phyloP scores from a whole-genome alignment of 2,797 vertebrate genomes.

The Siniperca obscura region DNA sequence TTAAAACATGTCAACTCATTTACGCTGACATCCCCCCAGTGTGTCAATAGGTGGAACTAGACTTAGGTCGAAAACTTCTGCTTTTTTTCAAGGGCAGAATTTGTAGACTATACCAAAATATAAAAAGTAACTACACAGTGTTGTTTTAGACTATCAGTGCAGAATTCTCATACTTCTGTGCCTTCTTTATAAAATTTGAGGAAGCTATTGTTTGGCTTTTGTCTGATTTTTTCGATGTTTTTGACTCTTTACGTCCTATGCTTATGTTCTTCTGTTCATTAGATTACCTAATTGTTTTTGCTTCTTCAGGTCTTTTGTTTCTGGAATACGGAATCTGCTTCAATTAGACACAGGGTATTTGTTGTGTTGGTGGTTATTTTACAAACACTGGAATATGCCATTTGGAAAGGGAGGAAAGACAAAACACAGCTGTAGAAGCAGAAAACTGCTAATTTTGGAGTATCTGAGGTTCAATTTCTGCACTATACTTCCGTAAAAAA shows the following conservation, averaged over 20 bases:
- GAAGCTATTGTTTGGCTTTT: background rate
- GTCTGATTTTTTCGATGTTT: background rate
- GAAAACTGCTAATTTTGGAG: background rate
- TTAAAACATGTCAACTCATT: no score
- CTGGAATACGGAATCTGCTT: background rate
- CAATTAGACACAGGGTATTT: background rate
- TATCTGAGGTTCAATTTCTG: background rate
- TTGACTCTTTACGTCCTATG: background rate
- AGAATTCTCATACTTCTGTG: background rate
- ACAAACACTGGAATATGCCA: background rate
- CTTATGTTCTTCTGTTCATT: background rate
- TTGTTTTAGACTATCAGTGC: background rate
- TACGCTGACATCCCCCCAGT: no score
- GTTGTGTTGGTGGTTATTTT: background rate
- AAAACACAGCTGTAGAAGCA: background rate
- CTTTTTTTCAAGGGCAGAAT: background rate
- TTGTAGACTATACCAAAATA: background rate
- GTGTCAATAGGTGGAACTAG: no score
- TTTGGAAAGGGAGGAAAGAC: background rate
- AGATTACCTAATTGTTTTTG: background rate
- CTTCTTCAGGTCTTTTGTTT: background rate
- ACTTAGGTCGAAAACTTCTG: background rate
- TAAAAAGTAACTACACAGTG: background rate
- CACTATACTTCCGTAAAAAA: background rate
- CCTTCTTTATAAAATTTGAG: background rate